These are phyloP conservation scores for Macrosoma leucophasiata DNA, from an alignment of 2,888 invertebrate genomes.

Conservation along the genomic window DNA sequence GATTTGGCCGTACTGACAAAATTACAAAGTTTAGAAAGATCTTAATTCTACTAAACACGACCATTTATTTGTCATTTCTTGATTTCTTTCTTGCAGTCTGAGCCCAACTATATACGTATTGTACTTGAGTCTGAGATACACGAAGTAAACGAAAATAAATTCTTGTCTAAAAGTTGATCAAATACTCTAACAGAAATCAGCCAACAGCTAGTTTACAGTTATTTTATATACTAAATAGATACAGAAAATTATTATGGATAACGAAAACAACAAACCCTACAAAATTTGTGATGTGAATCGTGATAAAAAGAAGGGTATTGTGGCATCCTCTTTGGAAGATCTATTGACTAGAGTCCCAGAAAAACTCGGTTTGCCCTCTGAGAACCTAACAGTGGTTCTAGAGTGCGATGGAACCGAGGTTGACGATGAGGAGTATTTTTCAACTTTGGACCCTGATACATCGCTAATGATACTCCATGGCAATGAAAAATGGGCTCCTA, in stretches of 20 bases:
- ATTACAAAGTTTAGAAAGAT: too few relatives aligned
- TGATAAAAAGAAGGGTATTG: constrained; percentile 88
- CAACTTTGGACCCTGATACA: constrained; percentile 91
- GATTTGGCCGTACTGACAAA: too few relatives aligned
- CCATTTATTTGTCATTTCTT: too few relatives aligned
- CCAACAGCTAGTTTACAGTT: too few relatives aligned
- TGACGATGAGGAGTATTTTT: constrained; percentile 96
- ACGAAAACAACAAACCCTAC: constrained; percentile 79
- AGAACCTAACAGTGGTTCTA: constrained; percentile 86
- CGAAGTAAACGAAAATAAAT: too few relatives aligned
- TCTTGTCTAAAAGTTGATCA: too few relatives aligned
- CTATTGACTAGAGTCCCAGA: constrained; percentile 84
- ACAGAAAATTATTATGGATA: constrained; percentile 75
- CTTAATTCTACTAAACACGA: too few relatives aligned
- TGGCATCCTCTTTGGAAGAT: constrained; percentile 86
- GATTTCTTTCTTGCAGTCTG: too few relatives aligned
- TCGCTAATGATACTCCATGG: constrained; percentile 87
- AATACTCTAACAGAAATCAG: too few relatives aligned
- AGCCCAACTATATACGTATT: too few relatives aligned
- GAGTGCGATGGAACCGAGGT: constrained; percentile 97
- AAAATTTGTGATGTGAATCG: constrained; percentile 88
- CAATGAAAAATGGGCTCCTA: constrained; percentile 84
- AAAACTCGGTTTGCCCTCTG: constrained; percentile 79
- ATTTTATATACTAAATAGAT: too few relatives aligned
- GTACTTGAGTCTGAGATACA: too few relatives aligned